These are phyloP conservation scores for Hydrolagus affinis DNA, from an alignment of 2,113 vertebrate genomes.

Conservation along the genomic window DNA sequence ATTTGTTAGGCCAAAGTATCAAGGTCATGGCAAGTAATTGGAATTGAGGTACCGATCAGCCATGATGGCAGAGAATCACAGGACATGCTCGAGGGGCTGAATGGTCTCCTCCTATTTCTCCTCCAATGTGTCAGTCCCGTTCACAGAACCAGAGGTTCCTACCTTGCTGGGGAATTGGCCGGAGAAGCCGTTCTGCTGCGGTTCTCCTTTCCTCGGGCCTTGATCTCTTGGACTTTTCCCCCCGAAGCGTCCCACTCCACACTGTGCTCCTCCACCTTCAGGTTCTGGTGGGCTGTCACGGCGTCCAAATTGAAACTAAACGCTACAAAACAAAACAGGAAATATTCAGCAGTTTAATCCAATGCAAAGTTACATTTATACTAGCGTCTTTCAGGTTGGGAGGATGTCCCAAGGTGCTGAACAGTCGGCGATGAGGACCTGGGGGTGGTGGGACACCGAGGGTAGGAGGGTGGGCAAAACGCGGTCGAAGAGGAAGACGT, in stretches of 20 bases:
- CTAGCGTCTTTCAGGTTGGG: too few relatives aligned
- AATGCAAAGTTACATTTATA: background rate
- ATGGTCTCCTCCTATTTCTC: too few relatives aligned
- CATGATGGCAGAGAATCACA: too few relatives aligned
- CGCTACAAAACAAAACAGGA: constrained; percentile 48
- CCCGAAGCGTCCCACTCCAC: constrained; percentile 92
- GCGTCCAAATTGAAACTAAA: constrained; percentile 84
- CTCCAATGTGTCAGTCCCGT: too few relatives aligned
- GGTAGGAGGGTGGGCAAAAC: background rate
- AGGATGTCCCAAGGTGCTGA: too few relatives aligned
- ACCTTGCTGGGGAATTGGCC: constrained; percentile 87
- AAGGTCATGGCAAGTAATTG: too few relatives aligned
- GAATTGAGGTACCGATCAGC: too few relatives aligned
- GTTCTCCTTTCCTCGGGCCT: constrained; percentile 67
- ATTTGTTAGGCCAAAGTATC: too few relatives aligned
- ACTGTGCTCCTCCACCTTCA: constrained; percentile 79
- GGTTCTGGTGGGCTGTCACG: constrained; percentile 81
- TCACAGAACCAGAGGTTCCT: background rate
- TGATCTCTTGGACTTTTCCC: constrained; percentile 85
- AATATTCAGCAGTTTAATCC: accelerated
- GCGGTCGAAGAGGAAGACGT: too few relatives aligned
- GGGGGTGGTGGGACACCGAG: background rate
- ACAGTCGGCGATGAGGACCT: too few relatives aligned
- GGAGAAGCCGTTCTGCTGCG: constrained; percentile 80
- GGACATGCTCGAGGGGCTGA: too few relatives aligned